Evolutionary conservation across 2,797 vertebrate species (phyloP).

Genomic region (Choloepus didactylus): DNA sequence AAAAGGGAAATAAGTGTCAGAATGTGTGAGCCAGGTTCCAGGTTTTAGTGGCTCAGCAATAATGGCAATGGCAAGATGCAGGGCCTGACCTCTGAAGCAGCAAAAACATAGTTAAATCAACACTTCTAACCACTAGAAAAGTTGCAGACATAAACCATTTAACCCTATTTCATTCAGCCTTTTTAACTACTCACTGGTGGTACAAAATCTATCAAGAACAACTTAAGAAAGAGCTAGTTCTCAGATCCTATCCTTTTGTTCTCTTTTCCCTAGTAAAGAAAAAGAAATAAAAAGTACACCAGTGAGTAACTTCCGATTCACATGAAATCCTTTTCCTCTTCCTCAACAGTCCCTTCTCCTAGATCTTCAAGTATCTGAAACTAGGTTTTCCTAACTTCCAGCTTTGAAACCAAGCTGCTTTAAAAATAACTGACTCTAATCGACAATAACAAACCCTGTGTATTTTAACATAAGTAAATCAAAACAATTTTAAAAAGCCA

Average conservation of each 20-base stretch:
- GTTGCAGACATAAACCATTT: background rate
- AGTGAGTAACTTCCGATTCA: background rate
- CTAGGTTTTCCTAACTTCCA: slow-evolving; percentile 44
- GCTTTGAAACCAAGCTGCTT: slow-evolving; percentile 16
- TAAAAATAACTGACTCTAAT: slow-evolving; percentile 9
- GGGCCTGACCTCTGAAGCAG: background rate
- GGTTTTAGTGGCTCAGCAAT: background rate
- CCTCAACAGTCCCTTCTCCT: slow-evolving; percentile 1
- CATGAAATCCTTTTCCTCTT: slow-evolving; percentile 58
- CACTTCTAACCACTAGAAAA: background rate
- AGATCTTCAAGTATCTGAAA: background rate
- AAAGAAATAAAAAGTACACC: background rate
- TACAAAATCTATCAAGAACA: background rate
- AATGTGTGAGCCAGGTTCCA: background rate
- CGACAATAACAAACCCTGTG: slow-evolving; percentile 42
- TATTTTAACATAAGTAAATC: slow-evolving; percentile 11
- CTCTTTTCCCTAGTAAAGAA: slow-evolving; percentile 33
- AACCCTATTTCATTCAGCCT: background rate
- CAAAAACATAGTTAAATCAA: slow-evolving; percentile 1
- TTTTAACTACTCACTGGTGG: background rate
- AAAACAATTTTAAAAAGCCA: slow-evolving; percentile 47
- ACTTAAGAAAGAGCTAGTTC: slow-evolving; percentile 15
- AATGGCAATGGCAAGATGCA: background rate
- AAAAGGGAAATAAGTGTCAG: background rate
- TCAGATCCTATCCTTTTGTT: background rate